phyloP scores from a whole-genome alignment of 2,888 invertebrate genomes.

The Gryllus longicercus region DNA sequence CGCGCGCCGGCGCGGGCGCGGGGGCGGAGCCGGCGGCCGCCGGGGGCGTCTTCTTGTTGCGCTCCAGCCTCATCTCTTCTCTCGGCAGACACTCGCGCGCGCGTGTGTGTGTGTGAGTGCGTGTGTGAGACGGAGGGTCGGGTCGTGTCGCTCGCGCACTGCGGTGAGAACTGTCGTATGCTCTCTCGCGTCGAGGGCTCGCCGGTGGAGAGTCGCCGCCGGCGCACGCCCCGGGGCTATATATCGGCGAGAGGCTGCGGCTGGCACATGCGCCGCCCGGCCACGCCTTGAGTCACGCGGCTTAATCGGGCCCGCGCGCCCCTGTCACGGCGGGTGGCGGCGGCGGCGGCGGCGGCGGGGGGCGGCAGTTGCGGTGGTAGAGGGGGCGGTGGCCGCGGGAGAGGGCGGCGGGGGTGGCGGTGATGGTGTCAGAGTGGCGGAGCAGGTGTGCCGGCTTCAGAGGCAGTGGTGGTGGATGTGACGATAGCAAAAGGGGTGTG shows the following conservation, averaged over 20 bases:
- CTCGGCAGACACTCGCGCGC: no score
- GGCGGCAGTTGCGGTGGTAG: no score
- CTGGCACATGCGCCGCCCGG: background rate
- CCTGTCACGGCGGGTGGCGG: background rate
- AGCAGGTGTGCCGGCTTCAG: no score
- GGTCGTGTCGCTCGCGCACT: background rate
- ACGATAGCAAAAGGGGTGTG: no score
- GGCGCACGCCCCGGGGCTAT: background rate
- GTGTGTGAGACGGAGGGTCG: no score
- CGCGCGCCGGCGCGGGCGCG: background rate
- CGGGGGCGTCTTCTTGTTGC: conserved; percentile 1
- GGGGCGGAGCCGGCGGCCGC: background rate
- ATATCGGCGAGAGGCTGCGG: background rate
- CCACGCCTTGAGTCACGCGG: background rate
- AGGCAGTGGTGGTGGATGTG: no score
- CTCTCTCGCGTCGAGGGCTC: background rate
- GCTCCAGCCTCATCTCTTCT: background rate
- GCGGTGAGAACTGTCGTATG: background rate
- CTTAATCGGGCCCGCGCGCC: background rate
- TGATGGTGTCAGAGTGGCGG: no score
- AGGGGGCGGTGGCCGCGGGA: no score
- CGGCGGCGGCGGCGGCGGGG: no score
- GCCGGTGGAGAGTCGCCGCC: background rate
- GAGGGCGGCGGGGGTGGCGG: no score
- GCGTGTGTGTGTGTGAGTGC: no score